Conservation (phyloP, 2,888 invertebrate genomes). For the Drosophila flavopinicola region DNA sequence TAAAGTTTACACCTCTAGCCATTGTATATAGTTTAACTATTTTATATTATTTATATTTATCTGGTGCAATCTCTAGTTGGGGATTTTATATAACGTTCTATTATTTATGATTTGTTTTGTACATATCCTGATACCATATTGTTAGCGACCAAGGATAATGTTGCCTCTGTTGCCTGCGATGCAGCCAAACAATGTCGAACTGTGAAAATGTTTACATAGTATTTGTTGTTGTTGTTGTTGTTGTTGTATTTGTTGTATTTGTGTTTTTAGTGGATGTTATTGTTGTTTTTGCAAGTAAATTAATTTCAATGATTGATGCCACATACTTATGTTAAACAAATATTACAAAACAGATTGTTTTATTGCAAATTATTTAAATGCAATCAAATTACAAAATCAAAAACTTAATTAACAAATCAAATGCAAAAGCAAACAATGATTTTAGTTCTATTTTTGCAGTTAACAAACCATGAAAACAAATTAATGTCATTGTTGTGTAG, state of each 20-base stretch:
- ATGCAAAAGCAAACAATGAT: conserved; percentile 11
- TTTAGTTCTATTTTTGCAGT: conserved; percentile 6
- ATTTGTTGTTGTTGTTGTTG: conserved; percentile 44
- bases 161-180: conserved; percentile 81
- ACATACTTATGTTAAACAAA: conserved; percentile 22
- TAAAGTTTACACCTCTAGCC: conserved; percentile 27
- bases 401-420: conserved; percentile 12
- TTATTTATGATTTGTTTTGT: conserved; percentile 34
- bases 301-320: conserved; percentile 31
- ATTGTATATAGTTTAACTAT: conserved; percentile 4
- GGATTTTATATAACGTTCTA: conserved; percentile 1
- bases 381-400: conserved; percentile 23
- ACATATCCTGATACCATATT: conserved; percentile 82
- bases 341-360: conserved; percentile 10
- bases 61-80: conserved; percentile 31
- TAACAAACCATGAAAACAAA: neutral
- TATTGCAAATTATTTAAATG: neutral
- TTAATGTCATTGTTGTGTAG: neutral
- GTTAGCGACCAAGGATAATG: conserved; percentile 84
- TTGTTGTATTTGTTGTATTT: conserved; percentile 34
- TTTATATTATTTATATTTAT: neutral
- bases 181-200: conserved; percentile 84
- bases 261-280: conserved; percentile 17
- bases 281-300: conserved; percentile 34
- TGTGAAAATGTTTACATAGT: conserved; percentile 71